Evolutionary conservation across 35 echinoderm and acorn worm genomes (phyloP).

Genomic region (Stichopus chloronotus): DNA sequence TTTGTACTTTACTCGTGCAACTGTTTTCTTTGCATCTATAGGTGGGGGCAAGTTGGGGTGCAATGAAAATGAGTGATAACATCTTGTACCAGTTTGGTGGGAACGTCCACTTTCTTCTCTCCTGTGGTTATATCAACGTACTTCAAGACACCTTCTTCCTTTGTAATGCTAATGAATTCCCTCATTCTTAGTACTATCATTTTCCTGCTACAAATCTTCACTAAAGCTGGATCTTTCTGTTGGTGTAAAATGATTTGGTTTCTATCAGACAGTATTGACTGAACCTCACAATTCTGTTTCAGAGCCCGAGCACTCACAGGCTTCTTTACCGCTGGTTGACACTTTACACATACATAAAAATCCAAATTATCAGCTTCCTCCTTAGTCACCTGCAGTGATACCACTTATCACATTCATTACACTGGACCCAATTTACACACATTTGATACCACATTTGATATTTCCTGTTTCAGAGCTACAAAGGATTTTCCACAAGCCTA

Average conservation of each 20-base stretch:
- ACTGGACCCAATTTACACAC: constrained; percentile 27
- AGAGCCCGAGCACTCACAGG: no score
- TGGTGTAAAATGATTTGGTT: no score
- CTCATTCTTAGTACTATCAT: no score
- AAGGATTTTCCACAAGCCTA: constrained; percentile 5
- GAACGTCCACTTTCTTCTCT: not conserved
- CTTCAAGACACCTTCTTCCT: no score
- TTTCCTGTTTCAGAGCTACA: constrained; percentile 4
- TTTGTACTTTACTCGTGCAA: constrained; percentile 14
- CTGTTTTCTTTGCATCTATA: constrained; percentile 55
- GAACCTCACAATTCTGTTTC: no score
- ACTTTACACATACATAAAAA: no score
- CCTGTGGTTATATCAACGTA: not conserved
- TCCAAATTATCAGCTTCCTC: not conserved
- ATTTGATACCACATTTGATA: not conserved
- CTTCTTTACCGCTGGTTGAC: not conserved
- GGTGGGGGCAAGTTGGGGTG: constrained; percentile 55
- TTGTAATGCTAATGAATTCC: no score
- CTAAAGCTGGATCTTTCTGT: no score
- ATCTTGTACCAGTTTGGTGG: not conserved
- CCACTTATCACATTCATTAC: constrained; percentile 31
- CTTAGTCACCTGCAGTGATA: not conserved
- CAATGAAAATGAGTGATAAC: constrained; percentile 40
- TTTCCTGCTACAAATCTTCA: no score
- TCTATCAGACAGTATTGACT: no score